Evolutionary conservation across 2,888 invertebrate species (phyloP).

Genomic region (Meloe dianella): DNA sequence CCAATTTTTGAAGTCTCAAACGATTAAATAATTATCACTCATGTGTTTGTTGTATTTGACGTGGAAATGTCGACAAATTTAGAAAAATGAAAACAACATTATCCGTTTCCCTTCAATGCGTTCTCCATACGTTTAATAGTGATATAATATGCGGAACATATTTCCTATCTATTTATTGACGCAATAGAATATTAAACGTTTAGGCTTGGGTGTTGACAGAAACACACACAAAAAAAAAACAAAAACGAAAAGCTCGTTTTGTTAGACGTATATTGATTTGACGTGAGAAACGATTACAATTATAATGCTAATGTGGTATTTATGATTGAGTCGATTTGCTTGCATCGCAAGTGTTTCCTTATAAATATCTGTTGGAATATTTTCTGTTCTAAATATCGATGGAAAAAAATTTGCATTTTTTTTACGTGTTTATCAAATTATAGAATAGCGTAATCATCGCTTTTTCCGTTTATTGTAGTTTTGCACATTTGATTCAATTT

Average conservation of each 20-base stretch:
- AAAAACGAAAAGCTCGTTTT: background rate
- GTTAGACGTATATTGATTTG: background rate
- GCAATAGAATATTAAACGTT: too few relatives aligned
- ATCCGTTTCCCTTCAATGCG: too few relatives aligned
- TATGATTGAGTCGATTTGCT: constrained; percentile 1
- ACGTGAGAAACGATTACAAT: constrained; percentile 7
- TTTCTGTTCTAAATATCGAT: background rate
- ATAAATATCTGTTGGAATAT: background rate
- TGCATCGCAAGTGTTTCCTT: background rate
- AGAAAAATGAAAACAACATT: too few relatives aligned
- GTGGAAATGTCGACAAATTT: too few relatives aligned
- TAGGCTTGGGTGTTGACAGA: background rate
- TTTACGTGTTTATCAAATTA: background rate
- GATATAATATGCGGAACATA: too few relatives aligned
- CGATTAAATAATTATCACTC: too few relatives aligned
- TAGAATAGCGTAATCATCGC: background rate
- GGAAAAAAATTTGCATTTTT: background rate
- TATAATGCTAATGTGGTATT: background rate
- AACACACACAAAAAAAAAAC: background rate
- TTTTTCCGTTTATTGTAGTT: background rate
- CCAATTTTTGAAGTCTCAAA: too few relatives aligned
- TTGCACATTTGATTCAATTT: background rate
- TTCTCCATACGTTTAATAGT: too few relatives aligned
- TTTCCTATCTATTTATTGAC: too few relatives aligned
- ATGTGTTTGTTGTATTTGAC: too few relatives aligned